Base-by-base conservation (phyloP, 2,888 invertebrate species). In the Phalangium opilio region DNA sequence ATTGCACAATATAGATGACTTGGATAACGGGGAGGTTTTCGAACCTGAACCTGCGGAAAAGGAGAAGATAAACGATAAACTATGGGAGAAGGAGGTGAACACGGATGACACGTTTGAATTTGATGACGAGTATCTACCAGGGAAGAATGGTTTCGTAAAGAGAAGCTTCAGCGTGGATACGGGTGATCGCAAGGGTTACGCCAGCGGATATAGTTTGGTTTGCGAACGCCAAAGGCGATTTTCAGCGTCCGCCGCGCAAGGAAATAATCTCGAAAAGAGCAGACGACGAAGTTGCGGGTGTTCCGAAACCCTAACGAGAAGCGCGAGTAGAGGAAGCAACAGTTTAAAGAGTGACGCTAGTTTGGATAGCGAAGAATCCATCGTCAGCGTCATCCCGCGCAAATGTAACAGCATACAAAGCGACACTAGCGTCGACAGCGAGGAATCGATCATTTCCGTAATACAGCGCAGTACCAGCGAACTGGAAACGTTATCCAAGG, bases 381-480 rank as follows among this genome's bases (percentile, higher is more conserved):
- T 57, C n/a, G 54, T 57, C 14, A 55, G 56, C 12, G 55, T 57
- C 12, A 55, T 57, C 17, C 52, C 55, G 1, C 19, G 50, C 18
- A 68, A 68, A 55, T 65, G 65, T 52, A 67, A 85, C 63, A 87
- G 87, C 63, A 73, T 89, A 50, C 89, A 89, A 67, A 87, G 87
- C 64, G 90, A 90, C 63, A 89, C 89, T 1, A 87, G 87, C 67
- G 83, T 89, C 33, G 90, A 90, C 65, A 86, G 86, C 1, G 89
- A 90, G 65, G 89, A 90, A 62, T 87, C 86, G 65, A 86, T 89
- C 62, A 86, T 87, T 49, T 87, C 87, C 53, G 89, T 90, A 41
- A 89, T 90, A 61, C 50, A 52, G 20, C 45, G 54, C 21, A 51
- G 52, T 20, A 50, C 54, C 8, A 51, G 51, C 34, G 54, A 52